Percentiles rank a stretch among this genome's conserved stretches.
These are phyloP conservation scores for Carassius carassius DNA, from an alignment of 2,113 vertebrate genomes.

Conservation along the genomic window DNA sequence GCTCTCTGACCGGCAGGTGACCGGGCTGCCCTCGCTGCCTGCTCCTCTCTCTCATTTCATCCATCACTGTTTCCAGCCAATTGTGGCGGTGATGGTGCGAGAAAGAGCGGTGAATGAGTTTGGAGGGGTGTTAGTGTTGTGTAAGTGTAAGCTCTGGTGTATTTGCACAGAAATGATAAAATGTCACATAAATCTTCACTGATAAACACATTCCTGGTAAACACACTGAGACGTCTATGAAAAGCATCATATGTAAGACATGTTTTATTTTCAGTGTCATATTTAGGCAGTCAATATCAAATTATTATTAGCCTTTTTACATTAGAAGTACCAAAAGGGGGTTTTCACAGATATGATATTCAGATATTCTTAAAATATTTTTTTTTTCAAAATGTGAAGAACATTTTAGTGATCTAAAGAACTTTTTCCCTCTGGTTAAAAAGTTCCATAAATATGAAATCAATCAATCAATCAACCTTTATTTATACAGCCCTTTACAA, in stretches of 20 bases:
- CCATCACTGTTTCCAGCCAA: slow-evolving; percentile 90
- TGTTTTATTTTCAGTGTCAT: not conserved
- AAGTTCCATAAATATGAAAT: too few species aligned
- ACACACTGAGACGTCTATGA: not conserved
- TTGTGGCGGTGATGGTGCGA: slow-evolving; percentile 85
- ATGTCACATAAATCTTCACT: not conserved
- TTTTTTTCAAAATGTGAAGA: too few species aligned
- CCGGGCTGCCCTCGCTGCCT: slow-evolving; percentile 62
- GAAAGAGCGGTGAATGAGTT: slow-evolving; percentile 79
- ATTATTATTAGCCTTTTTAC: not conserved
- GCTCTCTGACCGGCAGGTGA: slow-evolving; percentile 50
- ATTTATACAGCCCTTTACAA: too few species aligned
- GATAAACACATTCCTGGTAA: not conserved
- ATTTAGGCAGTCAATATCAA: not conserved
- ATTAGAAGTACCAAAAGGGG: not conserved
- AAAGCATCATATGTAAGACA: not conserved
- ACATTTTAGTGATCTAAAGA: too few species aligned
- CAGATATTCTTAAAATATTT: too few species aligned
- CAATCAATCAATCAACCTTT: too few species aligned
- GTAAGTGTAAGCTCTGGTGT: slow-evolving; percentile 39
- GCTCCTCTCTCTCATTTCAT: slow-evolving; percentile 82
- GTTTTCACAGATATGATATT: not conserved
- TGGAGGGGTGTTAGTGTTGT: slow-evolving; percentile 53
- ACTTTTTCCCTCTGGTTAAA: not conserved
- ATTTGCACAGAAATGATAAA: not conserved